Percentiles rank a stretch among this genome's conserved stretches.
These are phyloP conservation scores for Smutsia gigantea DNA, from an alignment of 2,797 vertebrate species.

Conservation along the genomic window DNA sequence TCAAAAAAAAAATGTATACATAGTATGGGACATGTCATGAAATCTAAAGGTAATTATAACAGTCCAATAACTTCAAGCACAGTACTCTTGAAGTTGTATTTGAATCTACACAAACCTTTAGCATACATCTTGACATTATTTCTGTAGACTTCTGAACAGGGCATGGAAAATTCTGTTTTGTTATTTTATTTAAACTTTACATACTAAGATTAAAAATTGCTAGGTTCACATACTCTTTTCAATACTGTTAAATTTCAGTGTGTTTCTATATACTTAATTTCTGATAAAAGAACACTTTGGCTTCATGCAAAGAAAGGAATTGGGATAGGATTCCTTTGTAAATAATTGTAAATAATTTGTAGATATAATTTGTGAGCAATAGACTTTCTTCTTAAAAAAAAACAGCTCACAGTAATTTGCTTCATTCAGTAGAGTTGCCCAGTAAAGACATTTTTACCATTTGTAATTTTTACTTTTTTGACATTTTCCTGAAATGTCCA, in stretches of 20 bases:
- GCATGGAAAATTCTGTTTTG: neutral
- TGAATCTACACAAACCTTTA: neutral
- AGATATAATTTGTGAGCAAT: no score
- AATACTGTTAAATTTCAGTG: neutral
- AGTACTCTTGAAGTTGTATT: neutral
- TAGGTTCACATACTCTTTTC: neutral
- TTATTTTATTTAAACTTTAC: slow-evolving; percentile 1
- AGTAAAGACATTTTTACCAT: neutral
- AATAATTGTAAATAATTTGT: neutral
- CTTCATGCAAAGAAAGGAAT: neutral
- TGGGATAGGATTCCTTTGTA: neutral
- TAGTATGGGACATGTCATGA: neutral
- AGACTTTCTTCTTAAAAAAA: no score
- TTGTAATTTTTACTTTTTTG: neutral
- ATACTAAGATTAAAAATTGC: neutral
- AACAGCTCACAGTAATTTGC: neutral
- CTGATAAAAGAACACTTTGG: neutral
- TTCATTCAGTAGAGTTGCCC: neutral
- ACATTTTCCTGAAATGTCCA: neutral
- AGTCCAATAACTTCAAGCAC: neutral
- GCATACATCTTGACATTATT: neutral
- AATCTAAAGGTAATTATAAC: neutral
- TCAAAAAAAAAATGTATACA: neutral
- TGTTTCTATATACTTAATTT: neutral
- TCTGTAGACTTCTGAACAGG: neutral